A percentile compares a stretch with the other conserved stretches of the same genome.
phyloP scores from a whole-genome alignment of 2,888 invertebrate species.

The Entomobrya proxima region DNA sequence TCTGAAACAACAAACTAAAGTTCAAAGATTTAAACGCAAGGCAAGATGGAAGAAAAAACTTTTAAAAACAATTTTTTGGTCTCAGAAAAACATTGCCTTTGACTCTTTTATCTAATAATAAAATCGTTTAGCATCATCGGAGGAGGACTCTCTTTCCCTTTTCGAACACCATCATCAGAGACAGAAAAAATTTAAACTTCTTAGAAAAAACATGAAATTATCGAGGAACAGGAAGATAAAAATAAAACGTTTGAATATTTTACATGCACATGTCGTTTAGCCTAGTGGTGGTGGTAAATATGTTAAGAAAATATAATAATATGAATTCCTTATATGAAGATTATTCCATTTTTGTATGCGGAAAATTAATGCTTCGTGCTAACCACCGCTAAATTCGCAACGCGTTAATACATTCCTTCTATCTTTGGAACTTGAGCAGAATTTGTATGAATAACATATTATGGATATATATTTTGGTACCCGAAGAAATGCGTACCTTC shows the following conservation, averaged over 20 bases:
- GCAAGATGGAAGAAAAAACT: neutral
- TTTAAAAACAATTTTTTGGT: conserved; percentile 53
- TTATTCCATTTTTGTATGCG: neutral
- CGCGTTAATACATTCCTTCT: neutral
- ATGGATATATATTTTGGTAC: neutral
- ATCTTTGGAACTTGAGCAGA: neutral
- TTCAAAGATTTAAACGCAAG: conserved; percentile 48
- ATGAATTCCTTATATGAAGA: conserved; percentile 1
- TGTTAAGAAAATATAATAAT: neutral
- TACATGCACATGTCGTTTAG: neutral
- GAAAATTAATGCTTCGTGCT: neutral
- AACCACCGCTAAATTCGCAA: neutral
- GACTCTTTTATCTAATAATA: conserved; percentile 40
- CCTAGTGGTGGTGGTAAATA: neutral
- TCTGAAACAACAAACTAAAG: conserved; percentile 57
- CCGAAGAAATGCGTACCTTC: neutral
- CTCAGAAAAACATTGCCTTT: conserved; percentile 33
- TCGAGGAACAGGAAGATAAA: neutral
- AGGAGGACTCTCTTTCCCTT: neutral
- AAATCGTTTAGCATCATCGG: conserved; percentile 18
- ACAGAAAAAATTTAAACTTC: neutral
- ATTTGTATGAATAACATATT: neutral
- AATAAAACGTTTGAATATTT: neutral
- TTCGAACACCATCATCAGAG: neutral
- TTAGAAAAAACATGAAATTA: conserved; percentile 10